Conservation (phyloP, 2,113 vertebrate species). For the Empidonax alnorum region DNA sequence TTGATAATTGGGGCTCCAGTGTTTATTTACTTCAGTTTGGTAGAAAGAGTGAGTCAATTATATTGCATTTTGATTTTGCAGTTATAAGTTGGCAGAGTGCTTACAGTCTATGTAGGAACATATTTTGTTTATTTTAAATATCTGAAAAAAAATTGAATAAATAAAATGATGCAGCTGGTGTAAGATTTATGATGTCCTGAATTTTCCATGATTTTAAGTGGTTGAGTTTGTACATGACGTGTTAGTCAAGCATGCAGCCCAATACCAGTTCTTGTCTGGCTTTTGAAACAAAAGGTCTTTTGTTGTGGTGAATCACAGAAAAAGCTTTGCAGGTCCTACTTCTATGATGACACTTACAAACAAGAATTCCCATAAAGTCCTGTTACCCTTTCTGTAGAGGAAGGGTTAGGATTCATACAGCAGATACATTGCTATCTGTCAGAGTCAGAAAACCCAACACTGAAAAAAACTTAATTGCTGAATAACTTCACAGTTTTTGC, state of each 20-base stretch:
- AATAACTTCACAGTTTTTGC: slow-evolving; percentile 2
- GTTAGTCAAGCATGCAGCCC: slow-evolving; percentile 57
- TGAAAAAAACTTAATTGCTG: not conserved
- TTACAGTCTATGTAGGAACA: slow-evolving; percentile 3
- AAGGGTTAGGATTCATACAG: not conserved
- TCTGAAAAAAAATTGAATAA: slow-evolving; percentile 28
- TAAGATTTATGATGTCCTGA: slow-evolving; percentile 65
- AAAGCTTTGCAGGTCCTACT: slow-evolving; percentile 51
- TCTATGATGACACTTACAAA: slow-evolving; percentile 45
- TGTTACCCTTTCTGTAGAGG: not conserved
- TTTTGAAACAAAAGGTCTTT: slow-evolving; percentile 62
- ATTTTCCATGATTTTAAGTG: slow-evolving; percentile 63
- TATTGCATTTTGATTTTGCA: slow-evolving; percentile 27
- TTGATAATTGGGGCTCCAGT: slow-evolving; percentile 18
- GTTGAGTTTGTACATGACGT: slow-evolving; percentile 46
- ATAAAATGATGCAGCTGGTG: slow-evolving; percentile 61
- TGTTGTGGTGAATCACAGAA: slow-evolving; percentile 64
- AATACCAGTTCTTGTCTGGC: slow-evolving; percentile 60
- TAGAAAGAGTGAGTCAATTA: slow-evolving; percentile 43
- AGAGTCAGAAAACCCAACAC: not conserved
- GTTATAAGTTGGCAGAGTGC: slow-evolving; percentile 28
- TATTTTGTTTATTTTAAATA: slow-evolving; percentile 64
- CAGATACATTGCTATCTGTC: not conserved
- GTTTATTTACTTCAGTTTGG: slow-evolving; percentile 58
- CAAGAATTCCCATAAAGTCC: slow-evolving; percentile 30